Conservation (phyloP, 1,140 invertebrate genomes). For the Thaumetopoea pityocampa region DNA sequence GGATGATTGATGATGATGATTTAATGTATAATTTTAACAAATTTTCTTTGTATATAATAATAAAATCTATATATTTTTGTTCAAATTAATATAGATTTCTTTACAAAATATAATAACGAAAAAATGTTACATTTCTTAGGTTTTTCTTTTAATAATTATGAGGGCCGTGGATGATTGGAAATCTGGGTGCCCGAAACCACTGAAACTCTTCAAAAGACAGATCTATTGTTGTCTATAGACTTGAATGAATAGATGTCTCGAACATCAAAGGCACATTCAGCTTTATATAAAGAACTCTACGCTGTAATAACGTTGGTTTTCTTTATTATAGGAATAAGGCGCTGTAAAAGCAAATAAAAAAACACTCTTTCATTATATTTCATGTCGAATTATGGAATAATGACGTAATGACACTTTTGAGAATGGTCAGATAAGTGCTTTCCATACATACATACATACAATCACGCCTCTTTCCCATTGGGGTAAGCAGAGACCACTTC, state of each 20-base stretch:
- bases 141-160: constrained; percentile 19
- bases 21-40: too few species aligned
- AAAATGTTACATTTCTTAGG: not conserved
- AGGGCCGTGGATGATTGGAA: constrained; percentile 26
- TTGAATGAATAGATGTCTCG: constrained; percentile 32
- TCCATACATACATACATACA: too few species aligned
- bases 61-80: too few species aligned
- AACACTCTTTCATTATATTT: constrained; percentile 11
- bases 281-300: constrained; percentile 26
- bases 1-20: too few species aligned
- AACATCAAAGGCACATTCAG: constrained; percentile 34
- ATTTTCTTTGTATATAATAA: too few species aligned
- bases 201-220: constrained; percentile 28
- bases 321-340: constrained; percentile 28
- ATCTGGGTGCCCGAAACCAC: constrained; percentile 25
- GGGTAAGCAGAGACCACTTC: too few species aligned
- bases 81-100: too few species aligned
- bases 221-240: constrained; percentile 31
- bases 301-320: constrained; percentile 28
- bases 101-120: not conserved
- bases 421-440: not conserved
- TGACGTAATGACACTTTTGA: not conserved
- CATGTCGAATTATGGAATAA: constrained; percentile 8
- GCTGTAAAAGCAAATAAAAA: constrained; percentile 20
- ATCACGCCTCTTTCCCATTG: too few species aligned